Evolutionary conservation across 2,113 vertebrate genomes (phyloP).

Genomic region (Alethe diademata): DNA sequence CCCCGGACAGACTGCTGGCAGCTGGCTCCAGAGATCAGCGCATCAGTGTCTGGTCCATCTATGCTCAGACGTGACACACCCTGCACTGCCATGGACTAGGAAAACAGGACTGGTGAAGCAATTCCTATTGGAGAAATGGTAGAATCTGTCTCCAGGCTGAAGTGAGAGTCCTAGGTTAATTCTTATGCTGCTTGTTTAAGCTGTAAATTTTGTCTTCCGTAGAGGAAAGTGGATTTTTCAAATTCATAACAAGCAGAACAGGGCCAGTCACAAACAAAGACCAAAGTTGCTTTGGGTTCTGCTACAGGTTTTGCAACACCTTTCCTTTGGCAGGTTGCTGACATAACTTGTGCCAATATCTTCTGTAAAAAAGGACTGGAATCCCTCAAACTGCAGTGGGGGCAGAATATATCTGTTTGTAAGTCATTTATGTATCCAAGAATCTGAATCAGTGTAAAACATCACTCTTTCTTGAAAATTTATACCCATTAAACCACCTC

Average conservation of each 20-base stretch:
- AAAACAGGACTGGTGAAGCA: background rate
- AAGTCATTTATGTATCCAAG: conserved; percentile 12
- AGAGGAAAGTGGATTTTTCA: background rate
- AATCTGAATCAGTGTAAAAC: conserved; percentile 3
- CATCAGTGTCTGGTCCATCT: conserved; percentile 93
- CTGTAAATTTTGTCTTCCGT: background rate
- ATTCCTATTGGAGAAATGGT: background rate
- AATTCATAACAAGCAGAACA: background rate
- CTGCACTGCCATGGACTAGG: background rate
- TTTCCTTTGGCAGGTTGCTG: conserved; percentile 6
- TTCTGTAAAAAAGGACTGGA: conserved; percentile 4
- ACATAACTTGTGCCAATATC: background rate
- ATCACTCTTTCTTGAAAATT: background rate
- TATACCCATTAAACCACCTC: conserved; percentile 31
- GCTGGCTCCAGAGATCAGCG: conserved; percentile 91
- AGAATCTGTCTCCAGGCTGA: background rate
- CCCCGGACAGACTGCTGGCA: conserved; percentile 80
- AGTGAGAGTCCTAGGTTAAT: background rate
- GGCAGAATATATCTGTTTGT: background rate
- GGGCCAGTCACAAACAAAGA: background rate
- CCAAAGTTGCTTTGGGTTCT: background rate
- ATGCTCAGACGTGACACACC: conserved; percentile 60
- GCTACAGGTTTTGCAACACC: background rate
- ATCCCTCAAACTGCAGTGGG: background rate
- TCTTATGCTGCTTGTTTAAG: background rate